These are phyloP conservation scores for Nyleta sp. DNA, from an alignment of 2,888 invertebrate genomes.

Conservation along the genomic window DNA sequence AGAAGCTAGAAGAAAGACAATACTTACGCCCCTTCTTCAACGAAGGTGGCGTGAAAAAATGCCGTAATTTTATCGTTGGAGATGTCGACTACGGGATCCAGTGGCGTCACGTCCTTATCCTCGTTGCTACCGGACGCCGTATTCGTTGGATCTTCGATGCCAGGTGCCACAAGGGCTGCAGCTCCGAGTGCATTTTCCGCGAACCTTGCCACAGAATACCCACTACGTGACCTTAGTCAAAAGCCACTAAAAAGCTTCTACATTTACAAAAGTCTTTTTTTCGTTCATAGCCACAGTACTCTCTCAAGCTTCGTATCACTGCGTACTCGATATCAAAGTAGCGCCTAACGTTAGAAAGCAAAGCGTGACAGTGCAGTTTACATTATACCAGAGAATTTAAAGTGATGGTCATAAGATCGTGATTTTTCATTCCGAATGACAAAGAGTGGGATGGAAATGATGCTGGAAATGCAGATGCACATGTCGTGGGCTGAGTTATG, in stretches of 20 bases:
- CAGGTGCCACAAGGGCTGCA: slow-evolving; percentile 84
- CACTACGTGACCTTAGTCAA: slow-evolving; percentile 82
- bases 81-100: slow-evolving; percentile 86
- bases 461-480: slow-evolving; percentile 10
- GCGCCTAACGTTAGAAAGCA: slow-evolving; percentile 49
- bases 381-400: slow-evolving; percentile 20
- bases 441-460: slow-evolving; percentile 10
- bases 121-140: slow-evolving; percentile 96
- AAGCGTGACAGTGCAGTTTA: slow-evolving; percentile 45
- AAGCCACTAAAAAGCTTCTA: slow-evolving; percentile 78
- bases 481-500: slow-evolving; percentile 3
- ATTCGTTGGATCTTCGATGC: slow-evolving; percentile 93
- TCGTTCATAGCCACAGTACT: slow-evolving; percentile 55
- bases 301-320: slow-evolving; percentile 54
- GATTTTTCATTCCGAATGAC: slow-evolving; percentile 35
- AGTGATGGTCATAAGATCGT: slow-evolving; percentile 18
- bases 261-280: slow-evolving; percentile 70
- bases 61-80: slow-evolving; percentile 96
- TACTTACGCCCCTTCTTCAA: slow-evolving; percentile 92
- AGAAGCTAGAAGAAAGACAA: too few relatives aligned
- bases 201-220: slow-evolving; percentile 84
- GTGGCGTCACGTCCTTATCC: slow-evolving; percentile 87
- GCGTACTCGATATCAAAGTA: slow-evolving; percentile 48
- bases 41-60: slow-evolving; percentile 94
- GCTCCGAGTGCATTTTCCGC: slow-evolving; percentile 90